Evolutionary conservation across 2,797 vertebrate genomes (phyloP).

Genomic region (Fistularia tabacaria): DNA sequence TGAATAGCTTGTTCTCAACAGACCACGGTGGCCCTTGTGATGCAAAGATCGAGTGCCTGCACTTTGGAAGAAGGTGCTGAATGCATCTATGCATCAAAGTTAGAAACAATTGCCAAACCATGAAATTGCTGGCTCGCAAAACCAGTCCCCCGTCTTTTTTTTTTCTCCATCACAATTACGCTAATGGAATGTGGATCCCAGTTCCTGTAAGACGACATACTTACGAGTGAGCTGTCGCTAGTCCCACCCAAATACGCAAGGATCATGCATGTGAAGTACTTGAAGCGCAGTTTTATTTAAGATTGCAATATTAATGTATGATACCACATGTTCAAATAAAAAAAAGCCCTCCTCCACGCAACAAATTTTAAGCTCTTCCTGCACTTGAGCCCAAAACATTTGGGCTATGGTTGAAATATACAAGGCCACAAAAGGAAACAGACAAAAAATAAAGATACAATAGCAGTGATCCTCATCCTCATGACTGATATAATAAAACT

Average conservation of each 20-base stretch:
- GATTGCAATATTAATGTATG: neutral
- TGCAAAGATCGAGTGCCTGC: neutral
- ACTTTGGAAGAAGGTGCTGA: too few species aligned
- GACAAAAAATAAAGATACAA: neutral
- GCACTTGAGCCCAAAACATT: too few species aligned
- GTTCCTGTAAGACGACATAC: slow-evolving; percentile 52
- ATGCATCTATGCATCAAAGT: too few species aligned
- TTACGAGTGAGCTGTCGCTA: slow-evolving; percentile 1
- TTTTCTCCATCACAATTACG: too few species aligned
- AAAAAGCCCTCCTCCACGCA: neutral
- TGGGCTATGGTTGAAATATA: neutral
- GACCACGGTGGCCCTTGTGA: neutral
- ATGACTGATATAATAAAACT: too few species aligned
- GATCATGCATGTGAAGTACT: neutral
- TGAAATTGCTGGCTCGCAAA: too few species aligned
- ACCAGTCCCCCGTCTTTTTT: too few species aligned
- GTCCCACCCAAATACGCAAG: neutral
- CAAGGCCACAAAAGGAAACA: neutral
- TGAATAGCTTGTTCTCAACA: slow-evolving; percentile 6
- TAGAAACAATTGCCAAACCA: too few species aligned
- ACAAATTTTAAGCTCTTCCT: neutral
- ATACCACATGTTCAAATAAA: neutral
- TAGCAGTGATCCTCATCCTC: too few species aligned
- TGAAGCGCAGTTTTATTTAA: neutral
- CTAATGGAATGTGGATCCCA: slow-evolving; percentile 42